Evolutionary conservation across 2,888 invertebrate genomes (phyloP).

Genomic region (Melieria omissa): DNA sequence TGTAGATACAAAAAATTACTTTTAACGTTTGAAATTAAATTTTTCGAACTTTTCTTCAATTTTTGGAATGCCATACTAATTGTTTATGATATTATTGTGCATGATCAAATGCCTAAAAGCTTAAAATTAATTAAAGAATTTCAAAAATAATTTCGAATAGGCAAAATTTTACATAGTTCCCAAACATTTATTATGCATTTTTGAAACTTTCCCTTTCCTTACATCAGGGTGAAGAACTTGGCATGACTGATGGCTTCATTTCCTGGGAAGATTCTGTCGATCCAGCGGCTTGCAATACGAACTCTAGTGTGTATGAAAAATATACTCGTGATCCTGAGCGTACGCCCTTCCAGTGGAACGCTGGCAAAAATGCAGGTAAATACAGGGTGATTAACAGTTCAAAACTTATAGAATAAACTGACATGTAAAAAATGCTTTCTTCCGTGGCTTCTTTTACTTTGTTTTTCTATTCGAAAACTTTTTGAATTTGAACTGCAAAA

Average conservation of each 20-base stretch:
- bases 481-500: neutral
- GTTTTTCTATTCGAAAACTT: neutral
- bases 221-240: constrained; percentile 64
- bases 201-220: constrained; percentile 53
- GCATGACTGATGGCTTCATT: constrained; percentile 64
- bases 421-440: neutral
- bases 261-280: constrained; percentile 70
- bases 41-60: too few species aligned
- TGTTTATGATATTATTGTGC: too few species aligned
- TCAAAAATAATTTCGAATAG: too few species aligned
- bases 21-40: too few species aligned
- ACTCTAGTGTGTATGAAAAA: constrained; percentile 69
- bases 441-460: neutral
- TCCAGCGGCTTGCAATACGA: constrained; percentile 68
- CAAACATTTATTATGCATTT: neutral
- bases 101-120: too few species aligned
- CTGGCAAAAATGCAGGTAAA: constrained; percentile 55
- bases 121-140: too few species aligned
- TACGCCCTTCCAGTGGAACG: constrained; percentile 73
- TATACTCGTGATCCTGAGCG: constrained; percentile 72
- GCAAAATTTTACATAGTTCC: neutral
- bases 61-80: too few species aligned
- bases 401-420: neutral
- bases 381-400: neutral
- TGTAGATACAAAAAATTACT: too few species aligned